A percentile compares a stretch with the other conserved stretches of the same genome.
These are phyloP conservation scores for Lagopus leucura DNA, from an alignment of 2,113 vertebrate species.

Conservation along the genomic window DNA sequence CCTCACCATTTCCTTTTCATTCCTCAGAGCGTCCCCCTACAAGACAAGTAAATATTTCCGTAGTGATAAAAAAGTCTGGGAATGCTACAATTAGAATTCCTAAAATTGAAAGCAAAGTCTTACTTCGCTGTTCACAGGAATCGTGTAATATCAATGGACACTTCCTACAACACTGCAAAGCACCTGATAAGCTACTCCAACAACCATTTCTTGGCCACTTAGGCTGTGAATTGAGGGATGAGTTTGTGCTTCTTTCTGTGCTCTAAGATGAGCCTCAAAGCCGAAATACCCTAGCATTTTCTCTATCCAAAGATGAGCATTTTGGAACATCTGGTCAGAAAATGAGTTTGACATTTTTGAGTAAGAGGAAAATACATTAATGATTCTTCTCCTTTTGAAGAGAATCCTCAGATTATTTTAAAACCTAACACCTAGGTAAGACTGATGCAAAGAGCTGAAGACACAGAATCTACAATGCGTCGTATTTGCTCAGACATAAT, in stretches of 20 bases:
- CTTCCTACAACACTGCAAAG: not conserved
- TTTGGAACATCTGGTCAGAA: not conserved
- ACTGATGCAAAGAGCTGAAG: not conserved
- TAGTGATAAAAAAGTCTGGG: rapidly evolving
- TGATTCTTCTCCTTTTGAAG: not conserved
- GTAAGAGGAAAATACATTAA: rapidly evolving
- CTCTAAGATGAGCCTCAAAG: not conserved
- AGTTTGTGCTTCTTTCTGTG: not conserved
- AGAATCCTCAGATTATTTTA: not conserved
- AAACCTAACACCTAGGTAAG: not conserved
- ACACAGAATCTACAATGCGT: not conserved
- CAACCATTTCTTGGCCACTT: not conserved
- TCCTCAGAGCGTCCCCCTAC: not conserved
- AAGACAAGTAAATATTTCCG: not conserved
- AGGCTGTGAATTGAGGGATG: not conserved
- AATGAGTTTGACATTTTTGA: not conserved
- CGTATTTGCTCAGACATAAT: not conserved
- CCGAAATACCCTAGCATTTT: not conserved
- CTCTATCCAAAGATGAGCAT: not conserved
- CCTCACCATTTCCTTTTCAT: not conserved
- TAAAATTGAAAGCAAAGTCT: not conserved
- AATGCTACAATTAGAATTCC: not conserved
- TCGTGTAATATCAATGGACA: not conserved
- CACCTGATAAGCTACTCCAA: not conserved
- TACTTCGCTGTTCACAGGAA: not conserved